phyloP scores from a whole-genome alignment of 2,113 vertebrate species.

The mouse (Mus musculus) region DNA sequence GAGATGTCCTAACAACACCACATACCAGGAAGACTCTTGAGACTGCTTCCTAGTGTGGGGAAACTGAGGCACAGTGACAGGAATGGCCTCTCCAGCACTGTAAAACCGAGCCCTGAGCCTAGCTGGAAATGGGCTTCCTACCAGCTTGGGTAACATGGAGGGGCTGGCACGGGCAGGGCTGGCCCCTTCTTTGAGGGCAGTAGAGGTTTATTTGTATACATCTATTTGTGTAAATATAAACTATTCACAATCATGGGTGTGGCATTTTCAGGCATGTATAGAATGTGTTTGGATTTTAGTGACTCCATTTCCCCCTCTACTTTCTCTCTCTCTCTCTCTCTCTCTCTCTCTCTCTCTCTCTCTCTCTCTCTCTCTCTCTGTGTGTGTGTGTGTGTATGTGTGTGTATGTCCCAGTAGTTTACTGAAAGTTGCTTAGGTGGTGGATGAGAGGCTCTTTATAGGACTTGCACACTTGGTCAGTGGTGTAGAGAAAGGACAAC shows the following conservation, averaged over 20 bases:
- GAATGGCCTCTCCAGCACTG: neutral
- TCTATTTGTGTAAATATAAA: neutral
- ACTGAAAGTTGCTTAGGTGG: neutral
- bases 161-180: neutral
- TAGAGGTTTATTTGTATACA: neutral
- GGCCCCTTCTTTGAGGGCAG: neutral
- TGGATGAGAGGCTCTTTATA: neutral
- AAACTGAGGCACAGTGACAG: neutral
- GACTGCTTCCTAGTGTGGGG: neutral
- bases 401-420: neutral
- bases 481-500: neutral
- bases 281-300: neutral
- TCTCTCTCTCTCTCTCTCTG: neutral
- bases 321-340: no score
- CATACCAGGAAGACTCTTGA: accelerated
- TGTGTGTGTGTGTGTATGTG: neutral
- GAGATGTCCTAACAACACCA: neutral
- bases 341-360: neutral
- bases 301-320: neutral
- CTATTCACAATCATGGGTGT: neutral
- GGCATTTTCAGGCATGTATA: neutral
- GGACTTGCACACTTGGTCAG: neutral
- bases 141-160: accelerated
- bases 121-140: accelerated
- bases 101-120: neutral